phyloP scores from a whole-genome alignment of 2,888 invertebrate genomes.

The Latrodectus elegans region DNA sequence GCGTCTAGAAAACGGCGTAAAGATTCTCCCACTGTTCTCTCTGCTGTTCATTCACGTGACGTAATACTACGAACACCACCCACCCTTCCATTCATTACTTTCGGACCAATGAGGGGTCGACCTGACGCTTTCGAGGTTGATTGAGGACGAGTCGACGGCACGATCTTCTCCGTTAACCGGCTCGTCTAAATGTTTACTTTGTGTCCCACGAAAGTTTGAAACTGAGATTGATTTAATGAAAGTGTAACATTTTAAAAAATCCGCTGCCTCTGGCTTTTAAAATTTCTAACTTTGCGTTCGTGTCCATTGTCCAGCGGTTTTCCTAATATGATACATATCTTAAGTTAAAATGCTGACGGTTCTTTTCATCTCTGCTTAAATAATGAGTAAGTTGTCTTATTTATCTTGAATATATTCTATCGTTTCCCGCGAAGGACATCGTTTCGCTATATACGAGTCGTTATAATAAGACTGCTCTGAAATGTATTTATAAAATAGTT shows the following conservation, averaged over 20 bases:
- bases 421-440: too few relatives aligned
- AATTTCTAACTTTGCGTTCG: too few relatives aligned
- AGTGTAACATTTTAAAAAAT: not conserved
- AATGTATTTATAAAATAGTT: too few relatives aligned
- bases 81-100: slow-evolving; percentile 65
- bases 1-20: too few relatives aligned
- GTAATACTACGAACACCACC: slow-evolving; percentile 38
- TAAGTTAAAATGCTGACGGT: too few relatives aligned
- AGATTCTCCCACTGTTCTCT: too few relatives aligned
- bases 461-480: too few relatives aligned
- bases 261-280: too few relatives aligned
- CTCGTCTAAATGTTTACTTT: slow-evolving; percentile 7
- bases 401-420: not conserved
- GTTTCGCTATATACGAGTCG: too few relatives aligned
- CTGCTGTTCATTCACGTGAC: slow-evolving; percentile 9
- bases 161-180: slow-evolving; percentile 17
- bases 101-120: slow-evolving; percentile 43
- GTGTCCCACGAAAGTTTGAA: not conserved
- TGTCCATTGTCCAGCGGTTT: too few relatives aligned
- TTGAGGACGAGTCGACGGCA: slow-evolving; percentile 41
- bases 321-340: too few relatives aligned
- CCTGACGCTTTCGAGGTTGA: slow-evolving; percentile 13
- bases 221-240: slow-evolving; percentile 1
- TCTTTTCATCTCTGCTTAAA: not conserved
- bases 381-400: not conserved